Percentiles rank a stretch among this genome's conserved stretches.
Evolutionary conservation across 1,140 invertebrate species (phyloP).

Genomic region (Atopsyche davidsoni): DNA sequence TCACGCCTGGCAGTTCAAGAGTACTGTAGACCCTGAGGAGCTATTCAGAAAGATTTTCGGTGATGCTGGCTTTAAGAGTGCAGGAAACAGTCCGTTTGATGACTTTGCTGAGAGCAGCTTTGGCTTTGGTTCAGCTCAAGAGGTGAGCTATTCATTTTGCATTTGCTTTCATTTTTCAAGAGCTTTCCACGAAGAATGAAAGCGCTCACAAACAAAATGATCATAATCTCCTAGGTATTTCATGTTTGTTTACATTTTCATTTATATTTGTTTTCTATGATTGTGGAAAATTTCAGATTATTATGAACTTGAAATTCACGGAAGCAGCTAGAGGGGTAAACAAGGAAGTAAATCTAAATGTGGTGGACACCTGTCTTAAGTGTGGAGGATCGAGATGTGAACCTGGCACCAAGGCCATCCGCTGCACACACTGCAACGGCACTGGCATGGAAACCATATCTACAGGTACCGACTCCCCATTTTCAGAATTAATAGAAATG

Average conservation of each 20-base stretch:
- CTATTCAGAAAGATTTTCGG: constrained; percentile 89
- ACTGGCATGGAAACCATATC: constrained; percentile 91
- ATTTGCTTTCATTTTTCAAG: neutral
- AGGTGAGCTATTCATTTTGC: constrained; percentile 52
- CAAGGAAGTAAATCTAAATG: constrained; percentile 88
- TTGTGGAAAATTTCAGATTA: constrained; percentile 50
- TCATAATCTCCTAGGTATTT: constrained; percentile 1
- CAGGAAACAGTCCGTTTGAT: constrained; percentile 53
- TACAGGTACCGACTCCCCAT: constrained; percentile 46
- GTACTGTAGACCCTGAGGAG: constrained; percentile 91
- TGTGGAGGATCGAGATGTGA: constrained; percentile 82
- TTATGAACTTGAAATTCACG: constrained; percentile 87
- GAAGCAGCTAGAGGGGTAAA: constrained; percentile 95
- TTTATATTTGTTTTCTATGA: constrained; percentile 26
- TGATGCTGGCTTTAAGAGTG: constrained; percentile 62
- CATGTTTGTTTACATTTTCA: constrained; percentile 13
- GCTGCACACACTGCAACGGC: constrained; percentile 93
- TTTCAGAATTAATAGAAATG: constrained; percentile 27
- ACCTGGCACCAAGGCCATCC: constrained; percentile 78
- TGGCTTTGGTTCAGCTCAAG: constrained; percentile 87
- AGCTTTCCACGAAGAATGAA: neutral
- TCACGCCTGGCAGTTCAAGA: constrained; percentile 76
- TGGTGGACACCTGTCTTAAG: constrained; percentile 87
- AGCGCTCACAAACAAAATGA: too few species aligned
- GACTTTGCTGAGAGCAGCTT: constrained; percentile 82